Percentiles rank a stretch among this genome's conserved stretches.
These are phyloP conservation scores for Rhagium mordax DNA, from an alignment of 2,888 invertebrate genomes.

Conservation along the genomic window DNA sequence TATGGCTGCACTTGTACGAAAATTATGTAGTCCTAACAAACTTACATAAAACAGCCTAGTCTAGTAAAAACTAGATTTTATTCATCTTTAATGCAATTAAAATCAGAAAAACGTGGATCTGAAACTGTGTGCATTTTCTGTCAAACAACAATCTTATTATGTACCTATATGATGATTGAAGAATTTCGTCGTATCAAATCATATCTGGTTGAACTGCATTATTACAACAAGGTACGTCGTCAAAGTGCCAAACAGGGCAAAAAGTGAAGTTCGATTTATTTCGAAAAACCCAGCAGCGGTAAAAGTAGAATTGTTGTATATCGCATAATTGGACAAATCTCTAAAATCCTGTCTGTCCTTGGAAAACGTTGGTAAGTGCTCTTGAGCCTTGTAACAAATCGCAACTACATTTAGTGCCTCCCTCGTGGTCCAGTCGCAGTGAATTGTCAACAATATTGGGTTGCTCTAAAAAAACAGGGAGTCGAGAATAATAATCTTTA, in stretches of 20 bases:
- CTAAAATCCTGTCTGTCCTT: slow-evolving; percentile 36
- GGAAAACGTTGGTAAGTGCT: slow-evolving; percentile 32
- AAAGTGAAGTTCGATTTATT: slow-evolving; percentile 39
- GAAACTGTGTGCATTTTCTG: too few species aligned
- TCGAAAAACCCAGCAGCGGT: slow-evolving; percentile 49
- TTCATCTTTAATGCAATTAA: too few species aligned
- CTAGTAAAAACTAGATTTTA: too few species aligned
- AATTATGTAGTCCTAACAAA: too few species aligned
- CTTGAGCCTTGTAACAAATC: slow-evolving; percentile 38
- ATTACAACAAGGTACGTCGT: slow-evolving; percentile 41
- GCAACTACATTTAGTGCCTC: slow-evolving; percentile 12
- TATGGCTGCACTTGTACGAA: too few species aligned
- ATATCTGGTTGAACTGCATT: slow-evolving; percentile 25
- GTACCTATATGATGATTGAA: too few species aligned
- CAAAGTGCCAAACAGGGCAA: slow-evolving; percentile 39
- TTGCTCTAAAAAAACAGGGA: slow-evolving; percentile 1
- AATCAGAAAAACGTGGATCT: too few species aligned
- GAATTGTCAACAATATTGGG: slow-evolving; percentile 22
- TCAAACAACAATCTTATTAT: too few species aligned
- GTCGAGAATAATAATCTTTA: too few species aligned
- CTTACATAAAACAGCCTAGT: too few species aligned
- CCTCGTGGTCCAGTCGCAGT: slow-evolving; percentile 14
- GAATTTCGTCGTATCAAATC: too few species aligned
- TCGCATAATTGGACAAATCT: slow-evolving; percentile 28
- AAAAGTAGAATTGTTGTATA: slow-evolving; percentile 31